These are phyloP conservation scores for Ahaetulla prasina DNA, from an alignment of 2,113 vertebrate species.

Conservation along the genomic window DNA sequence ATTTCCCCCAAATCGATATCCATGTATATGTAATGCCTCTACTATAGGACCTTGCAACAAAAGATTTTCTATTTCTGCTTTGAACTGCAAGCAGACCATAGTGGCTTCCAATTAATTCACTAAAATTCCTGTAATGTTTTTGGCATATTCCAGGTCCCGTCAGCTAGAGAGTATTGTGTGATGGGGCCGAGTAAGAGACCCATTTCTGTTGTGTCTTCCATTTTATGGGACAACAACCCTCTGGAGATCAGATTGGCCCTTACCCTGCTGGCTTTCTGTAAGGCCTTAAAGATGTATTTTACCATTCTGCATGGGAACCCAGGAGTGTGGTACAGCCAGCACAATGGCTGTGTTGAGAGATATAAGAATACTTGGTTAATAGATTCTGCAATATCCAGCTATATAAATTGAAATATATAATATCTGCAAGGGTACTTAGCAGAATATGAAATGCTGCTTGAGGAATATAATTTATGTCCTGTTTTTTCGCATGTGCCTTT, in stretches of 20 bases:
- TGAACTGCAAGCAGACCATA: background rate
- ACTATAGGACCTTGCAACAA: background rate
- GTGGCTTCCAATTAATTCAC: background rate
- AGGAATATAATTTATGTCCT: background rate
- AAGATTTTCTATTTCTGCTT: background rate
- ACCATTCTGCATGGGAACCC: background rate
- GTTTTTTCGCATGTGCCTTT: background rate
- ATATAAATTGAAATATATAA: background rate
- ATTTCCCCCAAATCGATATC: background rate
- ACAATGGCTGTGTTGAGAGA: background rate
- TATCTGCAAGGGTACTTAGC: background rate
- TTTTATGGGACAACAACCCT: background rate
- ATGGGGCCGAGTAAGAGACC: background rate
- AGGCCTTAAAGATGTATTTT: background rate
- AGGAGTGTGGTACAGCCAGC: background rate
- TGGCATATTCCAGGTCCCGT: background rate
- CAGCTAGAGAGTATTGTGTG: background rate
- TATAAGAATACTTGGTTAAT: background rate
- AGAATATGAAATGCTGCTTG: background rate
- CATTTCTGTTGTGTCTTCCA: background rate
- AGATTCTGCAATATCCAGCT: background rate
- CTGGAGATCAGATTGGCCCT: background rate
- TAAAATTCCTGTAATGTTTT: background rate
- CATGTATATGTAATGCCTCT: background rate
- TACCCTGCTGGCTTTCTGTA: background rate